phyloP scores from a whole-genome alignment of 1,140 invertebrate species.

The Pseudomyrmex flavicornis region DNA sequence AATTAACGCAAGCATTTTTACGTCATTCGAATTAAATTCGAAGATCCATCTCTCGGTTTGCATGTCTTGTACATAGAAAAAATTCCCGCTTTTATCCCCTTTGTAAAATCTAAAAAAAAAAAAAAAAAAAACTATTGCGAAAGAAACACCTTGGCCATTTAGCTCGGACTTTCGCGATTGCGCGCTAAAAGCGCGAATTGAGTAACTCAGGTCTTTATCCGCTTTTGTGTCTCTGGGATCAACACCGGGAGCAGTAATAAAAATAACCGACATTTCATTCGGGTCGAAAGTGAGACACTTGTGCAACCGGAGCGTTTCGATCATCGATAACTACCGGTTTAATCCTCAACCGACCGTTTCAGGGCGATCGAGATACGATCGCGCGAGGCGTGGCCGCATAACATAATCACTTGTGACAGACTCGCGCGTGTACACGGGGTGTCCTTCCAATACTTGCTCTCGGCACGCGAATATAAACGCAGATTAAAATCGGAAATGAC shows the following conservation, averaged over 20 bases:
- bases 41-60: too few relatives aligned
- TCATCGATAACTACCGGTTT: slow-evolving; percentile 54
- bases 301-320: slow-evolving; percentile 45
- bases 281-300: slow-evolving; percentile 24
- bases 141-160: too few relatives aligned
- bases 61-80: too few relatives aligned
- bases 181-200: too few relatives aligned
- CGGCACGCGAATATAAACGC: background rate
- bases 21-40: too few relatives aligned
- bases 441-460: slow-evolving; percentile 11
- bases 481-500: background rate
- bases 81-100: too few relatives aligned
- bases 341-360: slow-evolving; percentile 34
- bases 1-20: too few relatives aligned
- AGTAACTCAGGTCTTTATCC: background rate
- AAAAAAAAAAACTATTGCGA: too few relatives aligned
- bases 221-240: background rate
- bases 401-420: slow-evolving; percentile 36
- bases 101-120: too few relatives aligned
- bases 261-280: slow-evolving; percentile 11
- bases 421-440: slow-evolving; percentile 15
- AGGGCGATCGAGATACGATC: slow-evolving; percentile 41
- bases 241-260: background rate
- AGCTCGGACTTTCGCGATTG: too few relatives aligned
- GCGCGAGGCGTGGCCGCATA: slow-evolving; percentile 44